Base-by-base conservation (phyloP, 2,797 vertebrate genomes). In the Heterohyrax brucei region DNA sequence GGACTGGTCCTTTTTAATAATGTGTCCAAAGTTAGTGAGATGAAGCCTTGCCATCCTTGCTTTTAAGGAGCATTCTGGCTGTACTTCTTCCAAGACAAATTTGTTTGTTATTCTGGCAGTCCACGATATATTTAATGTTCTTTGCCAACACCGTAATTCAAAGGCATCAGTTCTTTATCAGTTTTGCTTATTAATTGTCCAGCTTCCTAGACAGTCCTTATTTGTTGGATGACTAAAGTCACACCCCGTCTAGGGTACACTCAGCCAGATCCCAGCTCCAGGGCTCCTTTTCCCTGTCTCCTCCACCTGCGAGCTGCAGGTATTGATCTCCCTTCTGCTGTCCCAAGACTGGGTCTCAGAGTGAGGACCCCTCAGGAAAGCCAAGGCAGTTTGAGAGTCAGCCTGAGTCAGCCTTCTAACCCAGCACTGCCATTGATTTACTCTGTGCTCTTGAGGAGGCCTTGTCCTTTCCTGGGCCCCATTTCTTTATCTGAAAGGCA, bases 401-500 rank as follows among this genome's bases (percentile, higher is more conserved):
- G 39, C n/a, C 61, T 8, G 24, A 50, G 28, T 48, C 68, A 50
- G 24, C 21, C 44, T 76, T 85, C 26, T 13, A 50, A n/a, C 48
- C 62, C 76, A 64, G 61, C 46, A 76, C 33, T 75, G 66, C 85
- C 48, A 10, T 9, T 7, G n/a, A 78, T 44, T 79, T 39, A 50
- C 46, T 61, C 78, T 83, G 77, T 77, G 86, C 79, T 83, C 79
- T 24, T 66, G 24, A 84, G 26, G 53, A 91, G 73, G 28, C 14
- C 14, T 26, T 87, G 28, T 64, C 56, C 21, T 46, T 85, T 66
- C 28, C n/a, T 53, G 59, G n/a, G 30, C 18, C 68, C 92, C 70
- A 0, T 87, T 72, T 87, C 30, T n/a, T 92, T 64, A 64, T 75
- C 81, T 56, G 72, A 85, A 94, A 85, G 73, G n/a, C 18, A 18